These are phyloP conservation scores for Drosophila recens DNA, from an alignment of 2,888 invertebrate genomes.

Conservation along the genomic window DNA sequence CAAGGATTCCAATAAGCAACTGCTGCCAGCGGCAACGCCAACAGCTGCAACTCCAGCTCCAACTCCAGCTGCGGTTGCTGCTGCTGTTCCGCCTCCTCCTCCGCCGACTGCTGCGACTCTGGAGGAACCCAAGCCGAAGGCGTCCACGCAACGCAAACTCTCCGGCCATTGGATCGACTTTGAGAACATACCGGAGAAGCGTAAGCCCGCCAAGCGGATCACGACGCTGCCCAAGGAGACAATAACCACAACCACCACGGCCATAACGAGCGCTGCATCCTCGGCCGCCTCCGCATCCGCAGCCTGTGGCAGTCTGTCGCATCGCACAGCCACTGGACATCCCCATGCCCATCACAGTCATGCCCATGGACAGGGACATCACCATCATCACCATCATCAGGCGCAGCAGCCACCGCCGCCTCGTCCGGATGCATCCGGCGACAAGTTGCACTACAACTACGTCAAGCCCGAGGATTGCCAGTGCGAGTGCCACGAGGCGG, in stretches of 20 bases:
- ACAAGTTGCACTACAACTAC: constrained; percentile 89
- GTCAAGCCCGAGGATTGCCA: constrained; percentile 95
- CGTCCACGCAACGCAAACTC: constrained; percentile 81
- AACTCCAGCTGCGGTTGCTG: background rate
- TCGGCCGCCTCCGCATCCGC: constrained; percentile 26
- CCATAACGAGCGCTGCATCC: constrained; percentile 37
- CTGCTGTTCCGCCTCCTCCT: background rate
- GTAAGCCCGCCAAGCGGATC: constrained; percentile 93
- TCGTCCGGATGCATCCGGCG: constrained; percentile 27
- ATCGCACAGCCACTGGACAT: constrained; percentile 29
- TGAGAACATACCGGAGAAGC: constrained; percentile 93
- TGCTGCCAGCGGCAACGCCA: constrained; percentile 51
- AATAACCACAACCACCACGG: constrained; percentile 48
- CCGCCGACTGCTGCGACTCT: constrained; percentile 22
- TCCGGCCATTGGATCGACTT: constrained; percentile 93
- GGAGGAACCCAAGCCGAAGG: constrained; percentile 59
- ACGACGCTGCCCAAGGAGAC: constrained; percentile 90
- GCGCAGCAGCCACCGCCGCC: constrained; percentile 36
- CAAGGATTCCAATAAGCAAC: constrained; percentile 81
- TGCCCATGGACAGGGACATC: constrained; percentile 25
- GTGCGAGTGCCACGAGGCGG: constrained; percentile 92
- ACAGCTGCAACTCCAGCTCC: constrained; percentile 10
- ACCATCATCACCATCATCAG: constrained; percentile 43
- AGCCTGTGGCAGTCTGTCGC: constrained; percentile 29
- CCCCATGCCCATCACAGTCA: constrained; percentile 35